Percentiles rank a stretch among this genome's conserved stretches.
Conservation (phyloP, 2,888 invertebrate genomes). For the Ommatoiulus sabulosus region DNA sequence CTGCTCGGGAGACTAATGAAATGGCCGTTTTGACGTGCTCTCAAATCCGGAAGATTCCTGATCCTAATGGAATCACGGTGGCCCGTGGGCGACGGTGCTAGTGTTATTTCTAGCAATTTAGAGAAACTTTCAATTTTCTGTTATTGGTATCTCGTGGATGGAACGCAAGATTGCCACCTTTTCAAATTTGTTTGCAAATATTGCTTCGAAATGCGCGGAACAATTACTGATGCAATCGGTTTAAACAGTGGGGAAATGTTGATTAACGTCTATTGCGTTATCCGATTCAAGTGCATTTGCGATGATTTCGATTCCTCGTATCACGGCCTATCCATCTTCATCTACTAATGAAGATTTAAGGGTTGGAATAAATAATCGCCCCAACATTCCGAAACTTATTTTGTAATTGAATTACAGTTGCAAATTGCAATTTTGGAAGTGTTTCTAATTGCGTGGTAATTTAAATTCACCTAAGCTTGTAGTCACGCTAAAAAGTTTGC, state of each 20-base stretch:
- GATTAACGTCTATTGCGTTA: background rate
- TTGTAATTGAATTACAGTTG: too few species aligned
- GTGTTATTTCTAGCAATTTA: background rate
- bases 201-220: background rate
- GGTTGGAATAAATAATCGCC: too few species aligned
- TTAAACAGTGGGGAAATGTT: background rate
- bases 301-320: background rate
- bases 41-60: background rate
- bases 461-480: too few species aligned
- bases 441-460: too few species aligned
- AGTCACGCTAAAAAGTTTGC: too few species aligned
- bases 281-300: background rate
- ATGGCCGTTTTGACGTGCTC: slow-evolving; percentile 14
- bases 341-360: too few species aligned
- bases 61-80: too few species aligned
- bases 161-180: background rate
- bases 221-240: background rate
- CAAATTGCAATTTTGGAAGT: too few species aligned
- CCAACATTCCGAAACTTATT: too few species aligned
- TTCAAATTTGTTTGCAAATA: background rate
- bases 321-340: too few species aligned
- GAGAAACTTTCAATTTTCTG: background rate
- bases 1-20: background rate
- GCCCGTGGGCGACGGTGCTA: background rate
- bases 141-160: background rate